Evolutionary conservation across 1,140 invertebrate genomes (phyloP), one percentile per base, ranked within the genome.

Genomic region (Drosophila persimilis): DNA sequence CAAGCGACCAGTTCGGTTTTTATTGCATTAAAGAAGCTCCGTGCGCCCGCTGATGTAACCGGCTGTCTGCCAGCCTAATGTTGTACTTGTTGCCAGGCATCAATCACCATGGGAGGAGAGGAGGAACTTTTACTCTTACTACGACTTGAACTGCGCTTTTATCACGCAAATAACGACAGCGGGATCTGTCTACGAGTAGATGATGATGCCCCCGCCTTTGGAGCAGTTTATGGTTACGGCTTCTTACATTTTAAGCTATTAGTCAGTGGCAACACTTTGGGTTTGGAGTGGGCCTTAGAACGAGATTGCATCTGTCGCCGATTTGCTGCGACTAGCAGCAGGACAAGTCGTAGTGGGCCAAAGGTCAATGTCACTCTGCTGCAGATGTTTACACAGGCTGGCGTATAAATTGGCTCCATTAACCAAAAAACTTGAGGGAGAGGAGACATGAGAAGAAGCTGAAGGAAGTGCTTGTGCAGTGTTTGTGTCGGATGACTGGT

Each of bases 141-240:
- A 20, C 8, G 57, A 29, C 35, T 15, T 17, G 11, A 48, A 66
- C 59, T 66, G 51, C 22, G 26, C 48, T 46, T 66, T 66, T 66
- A 66, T 66, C 59, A 66, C 64, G 64, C 59, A 66, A 66, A 66
- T 63, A 66, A 66, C 47, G 48, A 50, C 44, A 22, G 7, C 24
- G 56, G 46, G 56, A 39, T 39, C 35, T 39, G 5, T 11, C 3
- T 39, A 11, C 9, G 35, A 11, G 4, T 9, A 9, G 9, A 11
- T 35, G 9, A 0, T 39, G 39, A 45, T 46, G 47, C 64, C 11
- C 35, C 11, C 64, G 48, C 35, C 48, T 48, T 35, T 41, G 20
- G 39, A 46, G n/a, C 15, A 43, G 48, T 24, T 64, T 54, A 65
- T 60, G 60, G 31, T 53, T 54, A 67, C 65, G 61, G 64, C 64